Base-by-base conservation (phyloP, 2,797 vertebrate genomes). In the Poecile montanus region DNA sequence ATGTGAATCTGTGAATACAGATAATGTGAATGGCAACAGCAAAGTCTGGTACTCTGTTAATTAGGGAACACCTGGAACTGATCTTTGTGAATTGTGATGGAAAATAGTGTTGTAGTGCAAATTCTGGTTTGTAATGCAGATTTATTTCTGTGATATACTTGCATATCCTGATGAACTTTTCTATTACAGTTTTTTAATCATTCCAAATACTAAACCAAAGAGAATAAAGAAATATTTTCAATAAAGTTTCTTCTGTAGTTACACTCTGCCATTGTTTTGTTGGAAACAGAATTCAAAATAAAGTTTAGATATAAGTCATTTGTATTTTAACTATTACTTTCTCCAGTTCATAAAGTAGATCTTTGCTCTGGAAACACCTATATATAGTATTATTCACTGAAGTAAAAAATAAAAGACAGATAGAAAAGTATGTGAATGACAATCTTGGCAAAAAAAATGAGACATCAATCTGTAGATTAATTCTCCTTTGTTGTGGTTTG, bases 61-160 rank as follows among this genome's bases (percentile, higher is more conserved):
- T 91, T 79, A 80, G 57, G 73, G 60, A 84, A 73, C 51, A 90
- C 66, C 80, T 95, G 88, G 60, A 94, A 73, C 12, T 26, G 42
- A n/a, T 85, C 15, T 73, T 78, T 67, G 21, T 54, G 66, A 86
- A 73, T 58, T 71, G 18, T 83, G 60, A 70, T 51, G 45, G 48
- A 74, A 89, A 89, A 57, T 34, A 63, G 19, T 42, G 19, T 57
- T 77, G 60, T 70, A 91, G 56, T 8, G 25, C 21, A 84, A 72
- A 84, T 70, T 75, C 66, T 83, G 27, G 7, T 57, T 85, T 27
- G 2, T 70, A 86, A 75, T 60, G 40, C 36, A 80, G 78, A 89
- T 93, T 91, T 91, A 42, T 87, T 85, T 85, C 44, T 70, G 16
- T 77, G 36, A 14, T n/a, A 21, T 63, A 18, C 19, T 62, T 67